Evolutionary conservation across 2,888 invertebrate species (phyloP), one percentile per base, ranked within the genome.

Genomic region (Pegoplata infirma): DNA sequence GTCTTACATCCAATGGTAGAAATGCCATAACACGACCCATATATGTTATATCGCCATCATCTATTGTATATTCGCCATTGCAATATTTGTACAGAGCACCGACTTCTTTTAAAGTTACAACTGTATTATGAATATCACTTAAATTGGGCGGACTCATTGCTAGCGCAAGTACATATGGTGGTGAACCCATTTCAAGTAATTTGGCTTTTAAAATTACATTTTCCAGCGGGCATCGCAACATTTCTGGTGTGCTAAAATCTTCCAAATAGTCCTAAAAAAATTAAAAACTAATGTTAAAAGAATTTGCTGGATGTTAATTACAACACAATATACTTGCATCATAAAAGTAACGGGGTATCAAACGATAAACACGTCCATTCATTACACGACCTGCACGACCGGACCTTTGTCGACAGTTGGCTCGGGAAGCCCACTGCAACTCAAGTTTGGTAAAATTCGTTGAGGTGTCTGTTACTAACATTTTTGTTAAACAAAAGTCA

Each of bases 401-500:
- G 53, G 94, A 93, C 67, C 98, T 92, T 90, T 98, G 98, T 23
- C 92, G 93, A 85, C 97, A 97, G 89, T 95, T 98, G 0, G 94
- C 93, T 86, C 95, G 94, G 0, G 97, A 95, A 0, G 98, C 96
- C 98, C 98, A 98, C 72, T 92, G 91, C 81, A 97, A 86, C 84
- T 94, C 92, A 51, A 98, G 91, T 58, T 94, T 85, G 0, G 85
- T 85, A 17, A 88, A 87, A 90, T 96, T 96, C 0, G 97, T 95
- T 0, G 90, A 90, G 1, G 92, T 90, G 87, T 98, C 96, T 53
- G 94, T 93, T 4, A 94, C 91, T 83, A 97, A 89, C 40, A 93
- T 92, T 90, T 98, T 98, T 72, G 96, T 96, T 74, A 98, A 90
- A 89, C 98, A 98, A 89, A 96, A 98, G 90, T 99, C 98, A 84